Conservation (phyloP, 2,888 invertebrate genomes). For the Proisotoma minuta region DNA sequence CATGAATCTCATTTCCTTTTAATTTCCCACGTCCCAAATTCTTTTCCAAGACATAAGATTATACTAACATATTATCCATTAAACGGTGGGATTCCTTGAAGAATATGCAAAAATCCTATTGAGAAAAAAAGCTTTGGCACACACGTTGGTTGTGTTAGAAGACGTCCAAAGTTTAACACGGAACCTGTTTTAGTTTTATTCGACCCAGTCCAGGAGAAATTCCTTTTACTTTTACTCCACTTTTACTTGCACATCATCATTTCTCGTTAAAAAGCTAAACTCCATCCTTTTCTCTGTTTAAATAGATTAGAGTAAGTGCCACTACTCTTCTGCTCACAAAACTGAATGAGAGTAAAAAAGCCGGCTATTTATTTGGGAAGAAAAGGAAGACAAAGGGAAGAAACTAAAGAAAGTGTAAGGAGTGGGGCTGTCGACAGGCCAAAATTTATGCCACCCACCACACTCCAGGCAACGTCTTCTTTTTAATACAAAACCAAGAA, state of each 20-base stretch:
- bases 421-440: neutral
- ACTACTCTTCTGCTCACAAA: too few species aligned
- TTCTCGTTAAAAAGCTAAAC: neutral
- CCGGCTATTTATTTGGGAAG: too few species aligned
- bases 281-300: neutral
- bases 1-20: conserved; percentile 5
- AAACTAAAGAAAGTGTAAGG: neutral
- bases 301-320: neutral
- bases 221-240: conserved; percentile 2
- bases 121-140: too few species aligned
- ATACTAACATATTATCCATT: neutral
- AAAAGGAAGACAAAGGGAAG: neutral
- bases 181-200: neutral
- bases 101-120: too few species aligned
- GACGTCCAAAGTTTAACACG: neutral
- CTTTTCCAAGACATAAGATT: neutral
- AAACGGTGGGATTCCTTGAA: neutral
- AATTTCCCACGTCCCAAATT: conserved; percentile 2
- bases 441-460: neutral
- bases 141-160: neutral
- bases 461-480: neutral
- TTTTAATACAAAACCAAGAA: neutral
- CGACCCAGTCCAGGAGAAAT: neutral
- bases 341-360: too few species aligned
- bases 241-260: conserved; percentile 3